Percentiles rank a stretch among this genome's conserved stretches.
Conservation (phyloP, 2,113 vertebrate species). For the Sinocyclocheilus maitianheensis region DNA sequence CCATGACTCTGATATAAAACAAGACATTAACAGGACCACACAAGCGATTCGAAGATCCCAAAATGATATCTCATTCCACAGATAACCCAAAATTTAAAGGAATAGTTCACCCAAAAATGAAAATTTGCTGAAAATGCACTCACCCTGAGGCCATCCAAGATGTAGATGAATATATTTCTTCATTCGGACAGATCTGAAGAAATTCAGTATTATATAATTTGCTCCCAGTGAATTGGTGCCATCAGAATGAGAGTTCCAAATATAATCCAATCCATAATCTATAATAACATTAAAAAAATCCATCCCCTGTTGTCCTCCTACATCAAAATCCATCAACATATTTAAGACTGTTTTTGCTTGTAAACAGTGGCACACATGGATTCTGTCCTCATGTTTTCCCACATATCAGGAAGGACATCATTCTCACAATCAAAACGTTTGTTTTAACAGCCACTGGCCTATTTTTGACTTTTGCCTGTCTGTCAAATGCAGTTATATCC, state of each 20-base stretch:
- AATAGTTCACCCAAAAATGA: not conserved
- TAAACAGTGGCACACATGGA: constrained; percentile 43
- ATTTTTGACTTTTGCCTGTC: not conserved
- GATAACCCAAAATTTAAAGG: not conserved
- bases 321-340: not conserved
- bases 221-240: not conserved
- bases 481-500: not conserved
- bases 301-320: not conserved
- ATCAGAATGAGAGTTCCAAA: not conserved
- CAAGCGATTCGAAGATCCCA: not conserved
- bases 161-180: not conserved
- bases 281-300: not conserved
- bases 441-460: not conserved
- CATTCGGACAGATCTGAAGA: not conserved
- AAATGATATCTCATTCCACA: not conserved
- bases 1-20: not conserved
- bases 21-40: not conserved
- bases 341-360: too few species aligned
- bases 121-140: not conserved
- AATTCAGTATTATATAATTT: not conserved
- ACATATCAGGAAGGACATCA: not conserved
- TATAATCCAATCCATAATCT: not conserved
- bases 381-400: constrained; percentile 1
- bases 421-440: constrained; percentile 26
- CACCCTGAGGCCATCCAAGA: not conserved